Percentiles rank a stretch among this genome's conserved stretches.
These are phyloP conservation scores for Drepana arcuata DNA, from an alignment of 1,140 invertebrate genomes.

Conservation along the genomic window DNA sequence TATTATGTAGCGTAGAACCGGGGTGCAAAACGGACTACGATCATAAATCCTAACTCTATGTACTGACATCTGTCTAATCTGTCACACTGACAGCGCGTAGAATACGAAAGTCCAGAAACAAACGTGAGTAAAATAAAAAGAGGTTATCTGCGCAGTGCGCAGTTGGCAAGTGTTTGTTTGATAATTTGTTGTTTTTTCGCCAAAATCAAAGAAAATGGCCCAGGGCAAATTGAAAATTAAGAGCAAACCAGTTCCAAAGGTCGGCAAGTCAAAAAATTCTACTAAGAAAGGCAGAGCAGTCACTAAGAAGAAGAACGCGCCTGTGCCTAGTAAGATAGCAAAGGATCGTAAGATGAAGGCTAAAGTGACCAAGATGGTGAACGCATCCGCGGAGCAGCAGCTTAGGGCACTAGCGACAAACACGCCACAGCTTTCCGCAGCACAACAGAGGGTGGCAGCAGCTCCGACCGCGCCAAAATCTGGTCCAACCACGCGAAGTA, in stretches of 20 bases:
- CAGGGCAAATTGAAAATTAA: conserved; percentile 64
- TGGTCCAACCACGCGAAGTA: conserved; percentile 12
- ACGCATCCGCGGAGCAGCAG: conserved; percentile 54
- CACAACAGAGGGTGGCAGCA: conserved; percentile 42
- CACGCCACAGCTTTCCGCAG: conserved; percentile 44
- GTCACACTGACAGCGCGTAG: background rate
- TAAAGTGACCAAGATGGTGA: conserved; percentile 61
- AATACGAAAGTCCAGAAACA: background rate
- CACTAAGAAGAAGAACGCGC: conserved; percentile 50
- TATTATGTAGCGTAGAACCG: too few species aligned
- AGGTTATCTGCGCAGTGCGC: too few species aligned
- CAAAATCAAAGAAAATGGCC: conserved; percentile 50
- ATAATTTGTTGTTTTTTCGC: too few species aligned
- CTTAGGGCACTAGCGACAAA: conserved; percentile 44
- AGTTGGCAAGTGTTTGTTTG: too few species aligned
- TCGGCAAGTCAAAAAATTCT: conserved; percentile 51
- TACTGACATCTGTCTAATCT: background rate
- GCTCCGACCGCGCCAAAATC: conserved; percentile 55
- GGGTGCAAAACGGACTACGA: too few species aligned
- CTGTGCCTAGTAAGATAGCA: conserved; percentile 46
- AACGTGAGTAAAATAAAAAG: background rate
- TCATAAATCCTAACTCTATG: too few species aligned
- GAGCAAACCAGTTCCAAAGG: conserved; percentile 52
- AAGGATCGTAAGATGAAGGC: conserved; percentile 50
- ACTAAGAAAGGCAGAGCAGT: conserved; percentile 51